Evolutionary conservation across 2,888 invertebrate species (phyloP).

Genomic region (Brassicogethes aeneus): DNA sequence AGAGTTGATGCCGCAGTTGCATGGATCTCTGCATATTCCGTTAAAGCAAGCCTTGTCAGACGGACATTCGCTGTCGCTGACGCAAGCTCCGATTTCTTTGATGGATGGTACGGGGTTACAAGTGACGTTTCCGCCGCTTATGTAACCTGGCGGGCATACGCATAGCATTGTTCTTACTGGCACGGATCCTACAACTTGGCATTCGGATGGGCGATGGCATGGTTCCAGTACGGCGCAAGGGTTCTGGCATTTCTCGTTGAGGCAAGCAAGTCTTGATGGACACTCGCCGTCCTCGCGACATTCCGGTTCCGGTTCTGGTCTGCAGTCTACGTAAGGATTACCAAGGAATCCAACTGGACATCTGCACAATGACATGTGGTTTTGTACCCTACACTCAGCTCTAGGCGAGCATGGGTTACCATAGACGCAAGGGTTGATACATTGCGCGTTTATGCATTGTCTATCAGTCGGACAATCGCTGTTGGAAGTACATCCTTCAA

Average conservation of each 20-base stretch:
- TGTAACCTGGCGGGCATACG: slow-evolving; percentile 80
- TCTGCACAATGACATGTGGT: slow-evolving; percentile 78
- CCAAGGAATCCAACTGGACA: slow-evolving; percentile 69
- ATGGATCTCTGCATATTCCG: slow-evolving; percentile 74
- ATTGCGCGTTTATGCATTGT: slow-evolving; percentile 78
- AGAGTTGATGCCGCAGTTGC: slow-evolving; percentile 77
- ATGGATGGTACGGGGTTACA: slow-evolving; percentile 63
- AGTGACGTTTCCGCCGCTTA: slow-evolving; percentile 72
- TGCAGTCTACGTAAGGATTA: slow-evolving; percentile 75
- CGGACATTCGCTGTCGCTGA: slow-evolving; percentile 69
- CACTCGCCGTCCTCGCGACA: slow-evolving; percentile 79
- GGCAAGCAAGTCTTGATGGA: slow-evolving; percentile 68
- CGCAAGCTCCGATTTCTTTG: slow-evolving; percentile 57
- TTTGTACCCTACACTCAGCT: slow-evolving; percentile 72
- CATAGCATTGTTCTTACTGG: slow-evolving; percentile 86
- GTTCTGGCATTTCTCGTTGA: slow-evolving; percentile 73
- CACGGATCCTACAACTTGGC: slow-evolving; percentile 70
- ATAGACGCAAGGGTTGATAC: slow-evolving; percentile 74
- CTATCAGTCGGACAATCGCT: slow-evolving; percentile 81
- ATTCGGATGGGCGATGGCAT: slow-evolving; percentile 70
- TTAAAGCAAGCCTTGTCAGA: slow-evolving; percentile 70
- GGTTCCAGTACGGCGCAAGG: slow-evolving; percentile 72
- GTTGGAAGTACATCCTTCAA: slow-evolving; percentile 77
- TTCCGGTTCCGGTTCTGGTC: slow-evolving; percentile 61
- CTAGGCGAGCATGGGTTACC: slow-evolving; percentile 67